Evolutionary conservation across 2,113 vertebrate genomes (phyloP).

Genomic region (Tupaia chinensis): DNA sequence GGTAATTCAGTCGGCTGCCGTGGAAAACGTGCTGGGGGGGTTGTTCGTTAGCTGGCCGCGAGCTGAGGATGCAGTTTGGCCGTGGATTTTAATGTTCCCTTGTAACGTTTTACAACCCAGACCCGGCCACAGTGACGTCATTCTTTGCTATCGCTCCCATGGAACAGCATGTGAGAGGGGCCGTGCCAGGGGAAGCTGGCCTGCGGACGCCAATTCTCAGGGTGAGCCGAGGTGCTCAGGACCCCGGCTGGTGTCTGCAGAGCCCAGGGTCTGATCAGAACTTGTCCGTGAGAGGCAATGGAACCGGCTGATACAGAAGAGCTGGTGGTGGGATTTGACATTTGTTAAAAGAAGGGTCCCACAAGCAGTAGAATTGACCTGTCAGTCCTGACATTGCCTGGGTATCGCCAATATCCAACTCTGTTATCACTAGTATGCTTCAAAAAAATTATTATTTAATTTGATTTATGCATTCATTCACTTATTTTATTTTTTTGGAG

Average conservation of each 20-base stretch:
- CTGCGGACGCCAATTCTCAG: neutral
- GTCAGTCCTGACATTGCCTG: neutral
- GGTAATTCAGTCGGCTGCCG: constrained; percentile 50
- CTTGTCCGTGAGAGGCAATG: accelerated
- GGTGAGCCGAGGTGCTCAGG: neutral
- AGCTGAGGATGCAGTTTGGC: constrained; percentile 30
- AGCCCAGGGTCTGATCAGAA: neutral
- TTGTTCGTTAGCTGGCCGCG: constrained; percentile 33
- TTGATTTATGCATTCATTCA: too few species aligned
- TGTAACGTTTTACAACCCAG: constrained; percentile 79
- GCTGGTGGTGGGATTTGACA: too few species aligned
- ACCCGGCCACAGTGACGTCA: constrained; percentile 59
- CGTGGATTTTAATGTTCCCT: constrained; percentile 65
- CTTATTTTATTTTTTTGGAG: too few species aligned
- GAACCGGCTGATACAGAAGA: neutral
- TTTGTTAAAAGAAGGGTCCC: neutral
- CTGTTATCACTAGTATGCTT: neutral
- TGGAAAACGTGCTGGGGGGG: constrained; percentile 9
- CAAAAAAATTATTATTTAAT: too few species aligned
- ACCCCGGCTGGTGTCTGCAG: neutral
- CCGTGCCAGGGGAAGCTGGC: neutral
- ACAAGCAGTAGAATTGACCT: accelerated
- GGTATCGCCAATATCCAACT: neutral
- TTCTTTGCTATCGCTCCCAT: constrained; percentile 49
- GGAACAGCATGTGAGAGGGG: constrained; percentile 17